A percentile compares a stretch with the other conserved stretches of the same genome.
These are phyloP conservation scores for Thelaira solivaga DNA, from an alignment of 2,888 invertebrate genomes.

Conservation along the genomic window DNA sequence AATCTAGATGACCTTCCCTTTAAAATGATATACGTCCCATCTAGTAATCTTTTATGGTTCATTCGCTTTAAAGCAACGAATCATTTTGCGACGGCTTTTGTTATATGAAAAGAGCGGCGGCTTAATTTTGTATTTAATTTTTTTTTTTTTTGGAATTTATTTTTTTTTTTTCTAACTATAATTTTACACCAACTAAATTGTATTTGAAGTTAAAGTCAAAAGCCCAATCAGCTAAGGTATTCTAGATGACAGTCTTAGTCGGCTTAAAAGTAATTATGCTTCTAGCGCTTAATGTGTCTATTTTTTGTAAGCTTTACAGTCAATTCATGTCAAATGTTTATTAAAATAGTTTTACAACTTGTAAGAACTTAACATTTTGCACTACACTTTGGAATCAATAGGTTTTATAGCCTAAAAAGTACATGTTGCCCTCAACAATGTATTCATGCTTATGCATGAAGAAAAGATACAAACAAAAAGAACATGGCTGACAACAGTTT, in stretches of 20 bases:
- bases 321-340: background rate
- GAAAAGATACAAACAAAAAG: background rate
- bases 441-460: background rate
- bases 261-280: background rate
- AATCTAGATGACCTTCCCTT: no score
- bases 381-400: constrained; percentile 35
- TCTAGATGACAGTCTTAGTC: background rate
- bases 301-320: background rate
- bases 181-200: no score
- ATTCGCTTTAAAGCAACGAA: no score
- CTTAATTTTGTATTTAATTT: no score
- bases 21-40: no score
- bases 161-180: no score
- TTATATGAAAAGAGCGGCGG: no score
- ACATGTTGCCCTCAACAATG: constrained; percentile 31
- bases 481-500: constrained; percentile 54
- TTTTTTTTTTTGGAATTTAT: no score
- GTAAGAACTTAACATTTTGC: constrained; percentile 48
- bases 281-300: background rate
- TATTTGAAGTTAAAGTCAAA: no score
- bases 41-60: no score
- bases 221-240: no score
- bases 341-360: constrained; percentile 26
- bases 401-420: background rate
- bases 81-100: no score